Evolutionary conservation across 2,113 vertebrate species (phyloP).

Genomic region (Addax nasomaculatus): DNA sequence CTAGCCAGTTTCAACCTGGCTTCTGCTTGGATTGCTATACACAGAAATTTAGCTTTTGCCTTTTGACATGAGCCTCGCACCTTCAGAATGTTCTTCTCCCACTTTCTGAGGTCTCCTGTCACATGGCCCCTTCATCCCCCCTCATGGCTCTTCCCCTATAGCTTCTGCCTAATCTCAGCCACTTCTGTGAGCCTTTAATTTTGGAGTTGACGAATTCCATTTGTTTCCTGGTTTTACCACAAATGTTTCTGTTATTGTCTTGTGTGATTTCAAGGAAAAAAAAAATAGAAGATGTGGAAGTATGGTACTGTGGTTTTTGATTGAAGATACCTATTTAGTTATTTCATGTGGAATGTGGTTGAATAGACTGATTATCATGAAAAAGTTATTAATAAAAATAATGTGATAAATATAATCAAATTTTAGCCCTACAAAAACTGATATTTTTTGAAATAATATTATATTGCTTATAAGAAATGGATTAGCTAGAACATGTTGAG

Average conservation of each 20-base stretch:
- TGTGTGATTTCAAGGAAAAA: neutral
- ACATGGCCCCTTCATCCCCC: neutral
- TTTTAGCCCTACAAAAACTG: neutral
- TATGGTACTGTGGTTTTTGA: neutral
- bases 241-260: neutral
- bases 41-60: neutral
- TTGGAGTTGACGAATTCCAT: neutral
- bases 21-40: neutral
- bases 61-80: neutral
- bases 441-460: constrained; percentile 6
- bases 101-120: neutral
- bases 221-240: neutral
- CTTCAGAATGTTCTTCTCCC: neutral
- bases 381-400: neutral
- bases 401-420: neutral
- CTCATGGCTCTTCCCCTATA: neutral
- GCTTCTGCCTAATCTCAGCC: neutral
- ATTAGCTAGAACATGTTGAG: neutral
- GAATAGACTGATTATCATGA: neutral
- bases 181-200: neutral
- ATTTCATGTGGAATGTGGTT: neutral
- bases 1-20: neutral
- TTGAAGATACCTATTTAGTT: neutral
- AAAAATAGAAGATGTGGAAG: neutral
- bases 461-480: neutral